Base-by-base conservation (phyloP, 2,113 vertebrate species). In the Paraplagusia blochii region DNA sequence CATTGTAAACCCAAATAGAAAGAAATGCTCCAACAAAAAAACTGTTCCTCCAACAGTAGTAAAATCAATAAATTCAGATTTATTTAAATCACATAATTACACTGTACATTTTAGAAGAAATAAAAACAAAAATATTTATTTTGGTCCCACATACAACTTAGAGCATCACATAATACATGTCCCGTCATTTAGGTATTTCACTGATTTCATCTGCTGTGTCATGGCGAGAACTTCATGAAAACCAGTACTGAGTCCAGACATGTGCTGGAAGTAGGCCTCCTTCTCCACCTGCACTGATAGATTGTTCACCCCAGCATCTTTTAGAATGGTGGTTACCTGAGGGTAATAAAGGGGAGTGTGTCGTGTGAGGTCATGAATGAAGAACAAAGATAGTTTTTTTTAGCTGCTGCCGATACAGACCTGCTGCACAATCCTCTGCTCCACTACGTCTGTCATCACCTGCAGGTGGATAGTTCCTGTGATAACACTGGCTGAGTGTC, bases 251-350 rank as follows among this genome's bases (percentile, higher is more conserved):
- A 99, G 94, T 56, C 96, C 97, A 0, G 95, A 98, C 96, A 98
- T 98, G 75, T 99, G 95, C 74, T 99, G 97, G 82, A 99, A 98
- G 82, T 97, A 99, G 1, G 95, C 94, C 59, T 98, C 97, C 82
- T 99, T 99, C 85, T 99, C 97, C 81, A 98, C 93, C 79, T 99
- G 97, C n/a, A 99, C 88, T 1, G 95, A 96, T 72, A 98, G 84
- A 47, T 98, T 98, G 62, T 97, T 98, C 61, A 98, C 93, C 0
- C 96, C 96, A 1, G 90, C 93, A 59, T 99, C 95, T 88, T 99
- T 98, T 74, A 99, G 80, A 73, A 96, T 82, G 6, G 93, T 89
- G 38, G 95, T 95, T 66, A 98, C 95, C 97, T 99, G 70, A 15
- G 17, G 1, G 58, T 2, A 8, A 47, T 13, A 42, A 7, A 5